Base-by-base conservation (phyloP, 2,797 vertebrate species). In the Neosalanx taihuensis region DNA sequence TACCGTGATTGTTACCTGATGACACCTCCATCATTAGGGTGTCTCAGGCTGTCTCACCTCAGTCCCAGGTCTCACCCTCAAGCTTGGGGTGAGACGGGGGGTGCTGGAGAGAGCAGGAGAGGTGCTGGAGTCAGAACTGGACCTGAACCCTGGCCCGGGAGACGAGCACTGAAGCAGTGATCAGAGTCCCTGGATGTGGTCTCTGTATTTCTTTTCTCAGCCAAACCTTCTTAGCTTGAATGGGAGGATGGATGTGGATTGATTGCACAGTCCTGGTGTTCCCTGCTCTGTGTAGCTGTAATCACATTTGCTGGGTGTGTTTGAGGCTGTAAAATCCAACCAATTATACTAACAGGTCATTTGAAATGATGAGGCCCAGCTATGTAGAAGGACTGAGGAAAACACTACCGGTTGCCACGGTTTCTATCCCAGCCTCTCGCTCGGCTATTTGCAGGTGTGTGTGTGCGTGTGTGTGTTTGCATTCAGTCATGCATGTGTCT, bases 401-500 rank as follows among this genome's bases (percentile, higher is more conserved):
- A 6, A 2, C 18, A 56, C 18, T 17, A 56, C 51, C 51, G 18
- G 18, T n/a, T 17, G 4, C 51, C 51, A 56, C 15, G 41, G 41
- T 46, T 56, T 56, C 51, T 56, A 56, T n/a, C 18, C 15, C 4
- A 6, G 51, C 5, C 15, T 51, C 12, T 53, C 15, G 3, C 15
- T 53, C 15, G 18, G 51, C 23, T 20, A 15, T 61, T 13, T 62
- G 37, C 10, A 35, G 29, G 33, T 49, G 68, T 18, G 68, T 60
- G 33, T 61, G 35, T 60, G 69, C 62, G 69, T 60, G 69, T 18
- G 31, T 64, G 30, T 58, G 59, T 46, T 46, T 46, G 41, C 12
- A 46, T 13, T 46, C 41, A 46, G 41, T 46, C 74, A 69, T 70
- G 71, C 51, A 30, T 60, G 57, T 15, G 56, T 31, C 35, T 61